Evolutionary conservation across 2,888 invertebrate genomes (phyloP).

Genomic region (Dicranocentrus wangi): DNA sequence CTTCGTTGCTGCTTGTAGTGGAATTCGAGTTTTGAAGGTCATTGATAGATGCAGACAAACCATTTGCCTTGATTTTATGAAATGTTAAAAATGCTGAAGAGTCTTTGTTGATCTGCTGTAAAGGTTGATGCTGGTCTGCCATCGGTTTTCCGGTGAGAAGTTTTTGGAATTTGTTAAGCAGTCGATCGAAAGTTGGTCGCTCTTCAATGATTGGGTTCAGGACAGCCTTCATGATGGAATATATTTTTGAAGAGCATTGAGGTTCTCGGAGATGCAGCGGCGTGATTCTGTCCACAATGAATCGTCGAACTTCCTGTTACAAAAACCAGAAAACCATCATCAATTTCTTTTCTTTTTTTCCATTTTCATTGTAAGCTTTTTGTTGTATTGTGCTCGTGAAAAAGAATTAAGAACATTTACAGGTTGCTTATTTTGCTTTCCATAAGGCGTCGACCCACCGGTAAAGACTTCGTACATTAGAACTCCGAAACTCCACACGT

Average conservation of each 20-base stretch:
- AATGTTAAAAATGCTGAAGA: conserved; percentile 25
- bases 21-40: too few relatives aligned
- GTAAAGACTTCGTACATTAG: conserved; percentile 66
- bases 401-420: conserved; percentile 29
- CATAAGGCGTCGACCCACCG: conserved; percentile 63
- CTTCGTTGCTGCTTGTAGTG: too few relatives aligned
- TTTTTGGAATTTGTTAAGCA: conserved; percentile 36
- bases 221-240: conserved; percentile 47
- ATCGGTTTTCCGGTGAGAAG: conserved; percentile 14
- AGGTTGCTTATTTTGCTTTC: conserved; percentile 61
- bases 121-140: neutral
- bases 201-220: conserved; percentile 32
- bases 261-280: conserved; percentile 51
- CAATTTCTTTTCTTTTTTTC: too few relatives aligned
- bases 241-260: conserved; percentile 45
- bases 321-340: neutral
- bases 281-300: conserved; percentile 63
- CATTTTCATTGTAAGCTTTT: too few relatives aligned
- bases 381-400: neutral
- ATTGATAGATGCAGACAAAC: conserved; percentile 20
- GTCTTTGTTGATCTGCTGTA: neutral
- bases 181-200: conserved; percentile 48
- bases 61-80: conserved; percentile 47
- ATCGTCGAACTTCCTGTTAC: conserved; percentile 60
- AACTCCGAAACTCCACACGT: conserved; percentile 68